Conservation (phyloP, 2,888 invertebrate genomes). For the Chrysodeixis includens region DNA sequence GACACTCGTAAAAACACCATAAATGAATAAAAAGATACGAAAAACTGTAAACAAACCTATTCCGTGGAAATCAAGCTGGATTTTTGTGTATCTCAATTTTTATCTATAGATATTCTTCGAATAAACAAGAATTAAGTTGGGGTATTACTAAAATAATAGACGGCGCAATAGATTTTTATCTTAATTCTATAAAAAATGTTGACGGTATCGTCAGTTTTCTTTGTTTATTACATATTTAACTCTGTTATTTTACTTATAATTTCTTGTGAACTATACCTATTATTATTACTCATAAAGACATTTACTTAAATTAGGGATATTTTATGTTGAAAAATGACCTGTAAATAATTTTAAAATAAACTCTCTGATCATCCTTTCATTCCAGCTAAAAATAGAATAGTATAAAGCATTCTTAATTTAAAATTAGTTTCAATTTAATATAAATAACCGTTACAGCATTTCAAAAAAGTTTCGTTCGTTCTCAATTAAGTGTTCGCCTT, state of each 20-base stretch:
- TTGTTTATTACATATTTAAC: slow-evolving; percentile 5
- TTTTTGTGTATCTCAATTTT: slow-evolving; percentile 38
- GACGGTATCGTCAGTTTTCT: slow-evolving; percentile 9
- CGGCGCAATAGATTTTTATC: slow-evolving; percentile 20
- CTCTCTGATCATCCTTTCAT: not conserved
- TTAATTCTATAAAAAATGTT: slow-evolving; percentile 20
- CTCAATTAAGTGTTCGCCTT: not conserved
- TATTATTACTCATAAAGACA: no score
- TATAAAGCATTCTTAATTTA: not conserved
- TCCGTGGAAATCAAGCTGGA: slow-evolving; percentile 37
- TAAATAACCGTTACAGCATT: not conserved
- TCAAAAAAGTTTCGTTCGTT: not conserved
- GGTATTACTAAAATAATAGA: slow-evolving; percentile 25
- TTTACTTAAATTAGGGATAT: no score
- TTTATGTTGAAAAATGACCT: no score
- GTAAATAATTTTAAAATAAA: not conserved
- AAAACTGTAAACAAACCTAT: slow-evolving; percentile 57
- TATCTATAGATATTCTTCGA: slow-evolving; percentile 38
- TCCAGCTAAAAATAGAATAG: not conserved
- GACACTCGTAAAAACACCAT: slow-evolving; percentile 59
- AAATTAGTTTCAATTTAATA: not conserved
- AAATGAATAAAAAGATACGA: slow-evolving; percentile 58
- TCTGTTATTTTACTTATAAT: not conserved
- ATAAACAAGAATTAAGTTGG: slow-evolving; percentile 30
- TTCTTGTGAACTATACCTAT: not conserved